Evolutionary conservation across 23 tunicate species (phyloP).

Genomic region (Styela plicata): DNA sequence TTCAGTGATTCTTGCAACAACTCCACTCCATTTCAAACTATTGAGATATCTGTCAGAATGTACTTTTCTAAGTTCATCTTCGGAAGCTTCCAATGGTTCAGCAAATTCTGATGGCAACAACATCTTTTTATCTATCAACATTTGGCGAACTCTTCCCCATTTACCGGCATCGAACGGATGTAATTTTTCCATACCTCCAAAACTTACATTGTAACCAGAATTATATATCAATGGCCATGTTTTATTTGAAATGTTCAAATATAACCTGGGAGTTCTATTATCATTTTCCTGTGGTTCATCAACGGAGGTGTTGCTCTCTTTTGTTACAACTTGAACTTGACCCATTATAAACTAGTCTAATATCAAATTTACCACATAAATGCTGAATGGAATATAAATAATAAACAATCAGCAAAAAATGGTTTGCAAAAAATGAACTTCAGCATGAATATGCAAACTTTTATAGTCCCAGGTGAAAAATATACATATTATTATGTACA

Average conservation of each 20-base stretch:
- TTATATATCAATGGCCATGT: slow-evolving; percentile 74
- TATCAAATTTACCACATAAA: too few species aligned
- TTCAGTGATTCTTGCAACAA: slow-evolving; percentile 80
- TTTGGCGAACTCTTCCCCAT: slow-evolving; percentile 66
- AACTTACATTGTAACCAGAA: slow-evolving; percentile 56
- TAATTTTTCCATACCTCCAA: slow-evolving; percentile 69
- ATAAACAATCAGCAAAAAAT: too few species aligned
- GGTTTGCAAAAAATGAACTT: too few species aligned
- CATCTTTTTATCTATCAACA: slow-evolving; percentile 36
- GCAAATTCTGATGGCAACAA: slow-evolving; percentile 10
- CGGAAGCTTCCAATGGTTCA: slow-evolving; percentile 52
- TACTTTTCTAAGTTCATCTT: slow-evolving; percentile 47
- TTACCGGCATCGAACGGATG: slow-evolving; percentile 96
- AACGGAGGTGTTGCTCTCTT: too few species aligned
- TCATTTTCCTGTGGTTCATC: background rate
- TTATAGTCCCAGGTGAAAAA: too few species aligned
- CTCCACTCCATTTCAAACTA: slow-evolving; percentile 86
- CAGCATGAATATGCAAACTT: too few species aligned
- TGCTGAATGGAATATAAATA: too few species aligned
- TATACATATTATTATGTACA: too few species aligned
- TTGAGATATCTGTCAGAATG: slow-evolving; percentile 57
- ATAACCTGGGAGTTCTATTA: background rate
- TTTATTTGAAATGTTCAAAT: background rate
- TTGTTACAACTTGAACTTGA: too few species aligned
- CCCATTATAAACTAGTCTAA: too few species aligned